A percentile compares a stretch with the other conserved stretches of the same genome.
These are phyloP conservation scores for Semibalanus balanoides DNA, from an alignment of 1,140 invertebrate species.

Conservation along the genomic window DNA sequence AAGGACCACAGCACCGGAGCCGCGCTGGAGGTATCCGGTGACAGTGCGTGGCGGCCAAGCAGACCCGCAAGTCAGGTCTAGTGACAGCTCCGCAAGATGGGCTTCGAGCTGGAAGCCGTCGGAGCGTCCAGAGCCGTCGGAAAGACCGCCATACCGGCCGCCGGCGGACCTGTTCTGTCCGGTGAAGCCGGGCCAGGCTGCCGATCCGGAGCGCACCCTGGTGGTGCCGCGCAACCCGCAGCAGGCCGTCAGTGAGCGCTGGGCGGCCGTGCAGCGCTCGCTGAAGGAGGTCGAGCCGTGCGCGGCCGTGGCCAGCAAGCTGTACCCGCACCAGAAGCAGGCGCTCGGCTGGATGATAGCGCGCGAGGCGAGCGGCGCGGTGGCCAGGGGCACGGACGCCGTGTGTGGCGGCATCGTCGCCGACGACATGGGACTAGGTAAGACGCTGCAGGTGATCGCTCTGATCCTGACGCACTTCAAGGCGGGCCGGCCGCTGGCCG, in stretches of 20 bases:
- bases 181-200: too few species aligned
- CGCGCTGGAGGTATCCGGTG: not conserved
- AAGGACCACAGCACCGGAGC: too few species aligned
- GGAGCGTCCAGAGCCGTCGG: too few species aligned
- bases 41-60: not conserved
- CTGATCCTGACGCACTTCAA: not conserved
- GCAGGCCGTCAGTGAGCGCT: not conserved
- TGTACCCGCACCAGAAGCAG: conserved; percentile 56
- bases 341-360: conserved; percentile 77
- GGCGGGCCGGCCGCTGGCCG: not conserved
- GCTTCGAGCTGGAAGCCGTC: not conserved
- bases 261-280: not conserved
- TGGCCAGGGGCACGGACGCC: too few species aligned
- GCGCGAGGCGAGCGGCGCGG: conserved; percentile 46
- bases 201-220: not conserved
- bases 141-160: too few species aligned
- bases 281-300: not conserved
- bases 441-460: not conserved
- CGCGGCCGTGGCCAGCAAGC: not conserved
- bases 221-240: not conserved
- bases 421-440: conserved; percentile 15
- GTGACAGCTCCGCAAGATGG: not conserved
- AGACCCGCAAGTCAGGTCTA: not conserved
- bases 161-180: too few species aligned
- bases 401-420: conserved; percentile 11